Percentiles rank a stretch among this genome's conserved stretches.
These are phyloP conservation scores for Carapus acus DNA, from an alignment of 2,797 vertebrate species.

Conservation along the genomic window DNA sequence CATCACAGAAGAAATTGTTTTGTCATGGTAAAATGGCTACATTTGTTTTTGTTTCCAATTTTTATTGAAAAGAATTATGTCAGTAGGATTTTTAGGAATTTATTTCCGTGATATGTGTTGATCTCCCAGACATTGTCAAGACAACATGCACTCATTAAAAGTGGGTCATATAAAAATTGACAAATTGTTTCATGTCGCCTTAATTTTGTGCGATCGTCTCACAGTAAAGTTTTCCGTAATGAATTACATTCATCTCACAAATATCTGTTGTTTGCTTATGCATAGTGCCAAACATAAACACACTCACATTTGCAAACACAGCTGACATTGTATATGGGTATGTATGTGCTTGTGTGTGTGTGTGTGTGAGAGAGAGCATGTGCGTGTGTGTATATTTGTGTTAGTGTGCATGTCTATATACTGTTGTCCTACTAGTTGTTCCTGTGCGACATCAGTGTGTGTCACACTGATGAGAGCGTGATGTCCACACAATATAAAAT, in stretches of 20 bases:
- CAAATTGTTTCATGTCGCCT: slow-evolving; percentile 17
- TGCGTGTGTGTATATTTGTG: no score
- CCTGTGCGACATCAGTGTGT: slow-evolving; percentile 6
- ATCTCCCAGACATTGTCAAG: neutral
- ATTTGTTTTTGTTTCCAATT: no score
- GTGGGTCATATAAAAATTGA: slow-evolving; percentile 4
- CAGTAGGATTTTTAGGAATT: no score
- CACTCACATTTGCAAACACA: slow-evolving; percentile 29
- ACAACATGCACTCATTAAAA: slow-evolving; percentile 7
- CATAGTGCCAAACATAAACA: slow-evolving; percentile 13
- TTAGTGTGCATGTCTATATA: slow-evolving; percentile 1
- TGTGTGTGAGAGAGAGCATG: neutral
- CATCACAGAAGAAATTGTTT: no score
- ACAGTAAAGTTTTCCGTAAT: neutral
- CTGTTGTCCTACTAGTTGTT: neutral
- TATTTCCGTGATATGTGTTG: no score
- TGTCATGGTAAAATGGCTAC: neutral
- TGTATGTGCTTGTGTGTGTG: slow-evolving; percentile 17
- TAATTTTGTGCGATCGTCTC: neutral
- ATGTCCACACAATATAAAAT: neutral
- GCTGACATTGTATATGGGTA: slow-evolving; percentile 27
- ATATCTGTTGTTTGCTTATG: slow-evolving; percentile 1
- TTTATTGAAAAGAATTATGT: no score
- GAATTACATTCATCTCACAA: neutral
- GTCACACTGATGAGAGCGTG: neutral